Base-by-base conservation (phyloP, 64 coral and sea anemone genomes). In the Pocillopora verrucosa region DNA sequence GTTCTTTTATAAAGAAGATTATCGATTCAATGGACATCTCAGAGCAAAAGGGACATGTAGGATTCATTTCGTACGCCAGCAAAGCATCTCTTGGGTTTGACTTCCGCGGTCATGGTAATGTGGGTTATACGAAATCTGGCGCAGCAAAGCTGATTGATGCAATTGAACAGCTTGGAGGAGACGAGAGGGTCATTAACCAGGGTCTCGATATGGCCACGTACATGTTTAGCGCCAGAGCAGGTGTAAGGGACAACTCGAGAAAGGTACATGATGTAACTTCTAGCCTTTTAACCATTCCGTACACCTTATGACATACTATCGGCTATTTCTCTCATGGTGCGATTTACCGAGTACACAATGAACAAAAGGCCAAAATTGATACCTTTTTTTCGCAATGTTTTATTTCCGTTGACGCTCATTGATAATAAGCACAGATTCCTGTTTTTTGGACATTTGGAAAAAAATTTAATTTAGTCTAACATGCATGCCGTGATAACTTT, bases 11-110 rank as follows among this genome's bases (percentile, higher is more conserved):
- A 74, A 92, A 92, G 36, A 56, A 37, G 13, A 38, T 92, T 2
- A 76, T 86, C 59, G 82, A 84, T 25, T 86, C 90, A 13, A 78
- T 92, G 56, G 90, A 92, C 61, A 87, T 92, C 65, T 92, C 90
- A 20, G 67, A 65, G 56, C 56, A 77, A 16, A 64, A 34, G 4
- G 84, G 80, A 13, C 90, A 86, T 79, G 83, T 92, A 17, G 90
- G 81, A 9, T 85, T 92, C 22, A 86, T 92, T 7, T 74, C 82
- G 13, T 92, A 76, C 41, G 76, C 72, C 76, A 37, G 22, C 34
- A 35, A 61, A 79, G 90, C 81, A 22, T 56, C 72, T 74, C 35
- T 92, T 51, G 90, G 67, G 2, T 85, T 92, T 59, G 59, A 76
- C 20, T 86, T 92, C 34, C 16, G 59, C 36, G 56, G 60, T 34